A percentile compares a stretch with the other conserved stretches of the same genome.
These are phyloP conservation scores for Leptinotarsa haldemani DNA, from an alignment of 2,888 invertebrate species.

Conservation along the genomic window DNA sequence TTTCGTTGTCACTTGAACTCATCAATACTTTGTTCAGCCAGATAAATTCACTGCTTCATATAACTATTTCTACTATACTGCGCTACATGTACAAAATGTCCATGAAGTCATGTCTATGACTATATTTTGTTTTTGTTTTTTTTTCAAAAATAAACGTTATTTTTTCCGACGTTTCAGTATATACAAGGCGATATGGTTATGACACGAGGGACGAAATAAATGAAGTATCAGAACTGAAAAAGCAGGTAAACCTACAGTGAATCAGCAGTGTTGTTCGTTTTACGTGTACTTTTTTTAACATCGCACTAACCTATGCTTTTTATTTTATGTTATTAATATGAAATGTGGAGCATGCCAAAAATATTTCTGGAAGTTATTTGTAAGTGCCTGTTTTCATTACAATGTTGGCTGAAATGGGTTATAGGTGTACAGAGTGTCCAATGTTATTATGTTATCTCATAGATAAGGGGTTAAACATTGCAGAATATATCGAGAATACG, in stretches of 20 bases:
- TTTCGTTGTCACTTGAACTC: too few species aligned
- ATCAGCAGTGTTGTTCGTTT: slow-evolving; percentile 24
- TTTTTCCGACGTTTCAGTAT: slow-evolving; percentile 50
- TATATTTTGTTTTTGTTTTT: not conserved
- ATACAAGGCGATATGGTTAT: slow-evolving; percentile 53
- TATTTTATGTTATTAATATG: slow-evolving; percentile 35
- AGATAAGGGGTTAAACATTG: not conserved
- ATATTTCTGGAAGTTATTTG: slow-evolving; percentile 22
- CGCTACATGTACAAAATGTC: too few species aligned
- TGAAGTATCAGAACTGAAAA: slow-evolving; percentile 41
- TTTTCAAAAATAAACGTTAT: not conserved
- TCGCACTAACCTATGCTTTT: slow-evolving; percentile 31
- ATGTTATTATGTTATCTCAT: too few species aligned
- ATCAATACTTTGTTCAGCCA: too few species aligned
- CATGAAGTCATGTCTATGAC: too few species aligned
- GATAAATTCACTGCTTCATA: too few species aligned
- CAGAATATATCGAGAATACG: not conserved
- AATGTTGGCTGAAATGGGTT: slow-evolving; percentile 7
- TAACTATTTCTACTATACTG: too few species aligned
- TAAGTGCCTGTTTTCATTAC: slow-evolving; percentile 13
- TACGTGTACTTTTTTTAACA: slow-evolving; percentile 24
- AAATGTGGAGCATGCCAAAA: slow-evolving; percentile 30
- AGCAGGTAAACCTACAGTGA: slow-evolving; percentile 36
- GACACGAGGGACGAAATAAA: slow-evolving; percentile 44
- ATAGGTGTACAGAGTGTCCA: not conserved